Evolutionary conservation across 2,113 vertebrate genomes (phyloP), one percentile per base, ranked within the genome.

Genomic region (Cathartes aura): DNA sequence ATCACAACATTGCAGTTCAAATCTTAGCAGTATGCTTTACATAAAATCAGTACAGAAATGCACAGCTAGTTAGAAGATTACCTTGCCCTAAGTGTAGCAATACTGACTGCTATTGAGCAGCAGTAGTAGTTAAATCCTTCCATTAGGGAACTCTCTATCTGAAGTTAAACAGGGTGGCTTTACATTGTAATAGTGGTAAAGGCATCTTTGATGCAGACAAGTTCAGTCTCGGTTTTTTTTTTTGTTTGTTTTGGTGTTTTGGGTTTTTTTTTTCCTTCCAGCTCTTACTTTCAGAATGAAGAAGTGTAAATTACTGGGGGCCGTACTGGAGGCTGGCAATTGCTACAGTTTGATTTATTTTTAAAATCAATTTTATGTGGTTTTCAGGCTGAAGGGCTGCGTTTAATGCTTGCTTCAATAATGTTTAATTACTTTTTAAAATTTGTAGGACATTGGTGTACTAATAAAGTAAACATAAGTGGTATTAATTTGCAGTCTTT

Each of bases 1-100:
- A 97, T 98, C 96, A 97, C 95, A 97, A 98, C 97, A 90, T 96
- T 96, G 96, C 96, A 93, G 87, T 95, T 98, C 97, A 98, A 64
- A 87, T 95, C 94, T 98, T 95, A 97, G 96, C 97, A 96, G 48
- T 93, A 93, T 89, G 88, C 97, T 98, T 98, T 97, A 82, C 52
- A 4, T 93, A 90, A 95, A 97, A 94, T 97, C 95, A 96, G 91
- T 92, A 75, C 96, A 87, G 80, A 96, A 71, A 95, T 94, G 81
- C 93, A 92, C 87, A 95, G 84, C 72, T 86, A 64, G 75, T 90
- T 97, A 67, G 96, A 97, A 98, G 89, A 94, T 92, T 56, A 73
- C 90, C 68, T 81, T 95, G 79, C 74, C 79, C 95, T 95, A 92
- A 93, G 83, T 84, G 66, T 60, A 96, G 95, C 89, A 91, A 30